Evolutionary conservation across 2,113 vertebrate species (phyloP), one percentile per base, ranked within the genome.

Genomic region (Platichthys stellatus): DNA sequence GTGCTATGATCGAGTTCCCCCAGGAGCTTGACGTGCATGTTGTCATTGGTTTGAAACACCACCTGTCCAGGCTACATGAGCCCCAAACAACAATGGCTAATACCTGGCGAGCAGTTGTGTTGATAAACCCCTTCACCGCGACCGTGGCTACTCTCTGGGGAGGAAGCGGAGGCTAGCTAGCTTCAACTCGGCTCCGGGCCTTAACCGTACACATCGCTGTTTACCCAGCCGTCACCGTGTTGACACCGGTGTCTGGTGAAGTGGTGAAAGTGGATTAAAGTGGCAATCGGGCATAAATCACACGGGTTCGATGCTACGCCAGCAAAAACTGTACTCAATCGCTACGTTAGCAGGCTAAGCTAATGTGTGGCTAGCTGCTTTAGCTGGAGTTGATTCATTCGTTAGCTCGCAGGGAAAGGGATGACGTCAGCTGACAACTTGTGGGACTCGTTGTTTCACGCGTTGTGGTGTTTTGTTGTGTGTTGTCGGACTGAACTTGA

Each of bases 61-160:
- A 6, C 31, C 12, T 26, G 2, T 18, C 18, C 20, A 11, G 67
- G 47, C 1, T 51, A 17, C 66, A 70, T 78, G 40, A 54, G 35
- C 51, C 43, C 54, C 49, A 47, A 11, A 15, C 63, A 56, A 5
- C 54, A 28, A 51, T 72, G 76, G 74, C 80, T 85, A 53, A 47
- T 69, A 77, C 69, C 78, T 70, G 77, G 69, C 77, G 78, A 86
- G 75, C 84, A 59, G 78, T 82, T 76, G 77, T 92, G 87, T 88
- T 92, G 87, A 86, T 90, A 83, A 84, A 77, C 58, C 76, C 60
- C 72, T 24, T 24, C 63, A 63, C 23, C 38, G 20, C 43, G 80
- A 59, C 72, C 64, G 65, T 65, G 80, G 43, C 86, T 85, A 90
- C 57, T 73, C 72, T 81, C 77, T 89, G 86, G 82, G 71, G 61